Conservation (phyloP, 2,113 vertebrate genomes). For the Sminthopsis crassicaudata region DNA sequence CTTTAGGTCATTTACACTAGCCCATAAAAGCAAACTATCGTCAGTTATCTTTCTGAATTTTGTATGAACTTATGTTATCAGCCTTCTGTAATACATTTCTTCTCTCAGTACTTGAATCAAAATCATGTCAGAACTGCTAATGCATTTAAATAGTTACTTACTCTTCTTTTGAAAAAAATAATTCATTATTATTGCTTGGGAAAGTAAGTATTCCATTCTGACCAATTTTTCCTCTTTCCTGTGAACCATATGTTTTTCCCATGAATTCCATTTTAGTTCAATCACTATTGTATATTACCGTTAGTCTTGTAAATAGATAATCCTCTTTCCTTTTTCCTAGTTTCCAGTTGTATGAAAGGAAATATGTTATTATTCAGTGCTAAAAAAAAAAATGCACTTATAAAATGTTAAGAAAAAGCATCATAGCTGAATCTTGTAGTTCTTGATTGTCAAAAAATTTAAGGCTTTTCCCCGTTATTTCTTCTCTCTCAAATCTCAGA, state of each 20-base stretch:
- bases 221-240: conserved; percentile 52
- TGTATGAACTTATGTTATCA: conserved; percentile 37
- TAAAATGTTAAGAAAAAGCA: conserved; percentile 33
- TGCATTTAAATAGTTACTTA: conserved; percentile 36
- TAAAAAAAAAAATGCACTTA: not conserved
- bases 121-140: not conserved
- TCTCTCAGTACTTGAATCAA: not conserved
- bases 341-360: not conserved
- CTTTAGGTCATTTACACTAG: conserved; percentile 10
- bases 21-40: conserved; percentile 20
- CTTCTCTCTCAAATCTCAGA: not conserved
- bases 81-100: conserved; percentile 18
- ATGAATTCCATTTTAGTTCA: conserved; percentile 31
- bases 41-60: not conserved
- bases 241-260: conserved; percentile 29
- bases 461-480: conserved; percentile 26
- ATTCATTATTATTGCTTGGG: conserved; percentile 29
- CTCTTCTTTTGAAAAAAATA: conserved; percentile 47
- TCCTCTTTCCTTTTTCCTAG: conserved; percentile 41
- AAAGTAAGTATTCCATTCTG: conserved; percentile 28
- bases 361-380: conserved; percentile 3
- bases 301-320: conserved; percentile 21
- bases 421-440: not conserved
- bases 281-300: conserved; percentile 1
- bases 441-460: not conserved